These are phyloP conservation scores for Trichonephila clavata DNA, from an alignment of 1,140 invertebrate species.

Conservation along the genomic window DNA sequence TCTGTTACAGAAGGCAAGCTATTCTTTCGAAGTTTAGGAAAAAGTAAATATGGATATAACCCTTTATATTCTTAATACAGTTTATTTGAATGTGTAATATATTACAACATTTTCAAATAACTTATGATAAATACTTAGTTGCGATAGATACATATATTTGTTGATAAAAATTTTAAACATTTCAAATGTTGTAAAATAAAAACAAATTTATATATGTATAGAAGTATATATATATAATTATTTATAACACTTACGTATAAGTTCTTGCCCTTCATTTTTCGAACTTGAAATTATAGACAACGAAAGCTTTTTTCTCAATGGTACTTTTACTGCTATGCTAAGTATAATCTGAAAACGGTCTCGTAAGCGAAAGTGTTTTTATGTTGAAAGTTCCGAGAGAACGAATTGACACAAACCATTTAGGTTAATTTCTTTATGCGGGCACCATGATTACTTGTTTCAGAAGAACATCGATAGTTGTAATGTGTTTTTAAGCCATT, in stretches of 20 bases:
- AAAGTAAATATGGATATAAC: too few relatives aligned
- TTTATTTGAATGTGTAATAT: too few relatives aligned
- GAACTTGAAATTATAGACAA: neutral
- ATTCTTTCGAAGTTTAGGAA: too few relatives aligned
- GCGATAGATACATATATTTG: neutral
- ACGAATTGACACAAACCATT: neutral
- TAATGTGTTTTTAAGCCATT: neutral
- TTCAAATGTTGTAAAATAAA: neutral
- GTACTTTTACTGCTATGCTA: neutral
- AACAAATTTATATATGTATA: neutral
- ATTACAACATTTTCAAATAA: too few relatives aligned
- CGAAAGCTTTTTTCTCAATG: neutral
- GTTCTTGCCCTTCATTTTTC: neutral
- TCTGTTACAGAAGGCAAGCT: too few relatives aligned
- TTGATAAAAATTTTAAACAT: too few relatives aligned
- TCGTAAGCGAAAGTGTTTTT: neutral
- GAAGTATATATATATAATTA: too few relatives aligned
- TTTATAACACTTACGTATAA: constrained; percentile 4
- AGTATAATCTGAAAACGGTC: neutral
- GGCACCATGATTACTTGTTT: constrained; percentile 3
- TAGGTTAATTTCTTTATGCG: constrained; percentile 30
- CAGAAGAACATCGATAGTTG: neutral
- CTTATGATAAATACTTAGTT: too few relatives aligned
- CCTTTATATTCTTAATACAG: too few relatives aligned
- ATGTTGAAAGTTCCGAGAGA: neutral